Conservation (phyloP, 2,797 vertebrate genomes). For the Bradypodion ventrale region DNA sequence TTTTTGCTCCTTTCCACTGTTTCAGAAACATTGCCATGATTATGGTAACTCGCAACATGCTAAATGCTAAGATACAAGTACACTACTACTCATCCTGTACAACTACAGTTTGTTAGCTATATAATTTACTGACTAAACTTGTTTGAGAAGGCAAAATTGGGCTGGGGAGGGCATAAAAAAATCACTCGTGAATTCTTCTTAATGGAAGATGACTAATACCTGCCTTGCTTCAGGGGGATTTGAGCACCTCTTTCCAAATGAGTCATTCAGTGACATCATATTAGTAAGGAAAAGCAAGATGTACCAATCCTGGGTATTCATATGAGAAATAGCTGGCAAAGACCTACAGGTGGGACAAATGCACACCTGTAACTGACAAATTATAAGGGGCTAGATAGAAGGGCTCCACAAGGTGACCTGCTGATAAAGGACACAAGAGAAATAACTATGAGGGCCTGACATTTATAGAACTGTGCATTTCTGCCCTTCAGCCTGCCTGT, state of each 20-base stretch:
- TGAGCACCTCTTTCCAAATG: background rate
- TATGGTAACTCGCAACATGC: background rate
- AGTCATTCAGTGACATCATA: background rate
- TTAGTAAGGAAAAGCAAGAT: background rate
- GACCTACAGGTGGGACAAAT: background rate
- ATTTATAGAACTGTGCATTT: background rate
- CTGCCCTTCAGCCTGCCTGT: background rate
- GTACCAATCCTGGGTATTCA: background rate
- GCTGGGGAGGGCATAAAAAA: slow-evolving; percentile 17
- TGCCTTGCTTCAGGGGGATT: background rate
- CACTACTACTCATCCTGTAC: background rate
- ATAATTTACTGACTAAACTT: slow-evolving; percentile 11
- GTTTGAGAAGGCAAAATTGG: background rate
- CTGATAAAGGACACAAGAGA: background rate
- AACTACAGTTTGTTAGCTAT: background rate
- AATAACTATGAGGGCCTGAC: background rate
- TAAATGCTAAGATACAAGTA: slow-evolving; percentile 27
- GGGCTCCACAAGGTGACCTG: background rate
- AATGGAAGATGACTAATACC: background rate
- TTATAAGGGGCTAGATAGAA: background rate
- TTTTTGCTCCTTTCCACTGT: no score
- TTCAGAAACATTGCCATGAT: slow-evolving; percentile 29
- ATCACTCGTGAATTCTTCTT: background rate
- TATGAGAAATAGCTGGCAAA: background rate
- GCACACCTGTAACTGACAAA: background rate